These are phyloP conservation scores for Lepidotrigona ventralis DNA, from an alignment of 1,140 invertebrate genomes.

Conservation along the genomic window DNA sequence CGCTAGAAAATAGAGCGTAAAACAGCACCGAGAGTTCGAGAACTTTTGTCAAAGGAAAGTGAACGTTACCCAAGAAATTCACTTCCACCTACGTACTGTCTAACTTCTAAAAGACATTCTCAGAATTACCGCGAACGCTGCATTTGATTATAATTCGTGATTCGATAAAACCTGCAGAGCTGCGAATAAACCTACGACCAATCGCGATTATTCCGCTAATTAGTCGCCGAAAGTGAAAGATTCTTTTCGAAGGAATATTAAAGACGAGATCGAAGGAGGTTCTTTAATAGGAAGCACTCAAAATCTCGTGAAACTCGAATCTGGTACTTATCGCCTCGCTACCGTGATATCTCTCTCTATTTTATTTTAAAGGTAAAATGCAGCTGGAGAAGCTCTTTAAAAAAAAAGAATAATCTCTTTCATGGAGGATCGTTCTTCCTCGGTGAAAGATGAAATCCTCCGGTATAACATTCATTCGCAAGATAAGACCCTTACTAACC, in stretches of 20 bases:
- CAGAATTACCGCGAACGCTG: no score
- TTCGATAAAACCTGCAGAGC: constrained; percentile 21
- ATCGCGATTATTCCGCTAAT: neutral
- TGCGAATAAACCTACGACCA: constrained; percentile 15
- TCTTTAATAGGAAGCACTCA: constrained; percentile 62
- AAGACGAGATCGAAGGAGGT: neutral
- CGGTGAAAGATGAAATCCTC: neutral
- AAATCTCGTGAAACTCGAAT: constrained; percentile 69
- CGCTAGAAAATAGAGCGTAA: neutral
- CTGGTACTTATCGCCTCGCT: constrained; percentile 34
- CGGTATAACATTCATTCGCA: neutral
- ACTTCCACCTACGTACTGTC: no score
- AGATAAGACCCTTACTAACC: neutral
- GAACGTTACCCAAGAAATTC: no score
- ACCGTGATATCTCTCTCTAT: constrained; percentile 19
- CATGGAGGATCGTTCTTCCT: neutral
- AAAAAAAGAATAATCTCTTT: constrained; percentile 17
- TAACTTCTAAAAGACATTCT: no score
- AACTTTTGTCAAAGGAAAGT: neutral
- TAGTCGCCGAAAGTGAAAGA: neutral
- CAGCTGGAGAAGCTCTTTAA: neutral
- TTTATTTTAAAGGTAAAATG: constrained; percentile 1
- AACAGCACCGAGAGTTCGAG: neutral
- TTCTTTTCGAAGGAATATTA: constrained; percentile 10
- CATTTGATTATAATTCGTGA: neutral